phyloP scores from a whole-genome alignment of 2,797 vertebrate species.

The Ptychobarbus kaznakovi region DNA sequence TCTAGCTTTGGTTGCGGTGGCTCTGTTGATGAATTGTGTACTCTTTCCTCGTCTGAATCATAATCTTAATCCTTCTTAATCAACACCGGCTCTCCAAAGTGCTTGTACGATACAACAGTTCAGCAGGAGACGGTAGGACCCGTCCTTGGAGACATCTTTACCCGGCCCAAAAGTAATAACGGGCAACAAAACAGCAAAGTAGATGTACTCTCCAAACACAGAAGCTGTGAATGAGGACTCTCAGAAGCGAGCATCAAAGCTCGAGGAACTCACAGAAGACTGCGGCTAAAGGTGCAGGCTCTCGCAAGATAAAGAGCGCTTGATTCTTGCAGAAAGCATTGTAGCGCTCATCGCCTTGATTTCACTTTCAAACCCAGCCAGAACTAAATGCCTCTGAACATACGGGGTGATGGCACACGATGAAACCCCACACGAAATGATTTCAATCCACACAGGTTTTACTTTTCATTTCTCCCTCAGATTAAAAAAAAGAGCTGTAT shows the following conservation, averaged over 20 bases:
- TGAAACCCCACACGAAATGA: constrained; percentile 58
- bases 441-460: constrained; percentile 59
- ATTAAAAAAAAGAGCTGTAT: constrained; percentile 50
- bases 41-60: constrained; percentile 4
- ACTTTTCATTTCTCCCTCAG: constrained; percentile 56
- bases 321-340: constrained; percentile 62
- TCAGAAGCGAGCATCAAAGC: constrained; percentile 67
- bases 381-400: constrained; percentile 60
- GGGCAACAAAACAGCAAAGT: constrained; percentile 40
- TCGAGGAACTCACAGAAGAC: constrained; percentile 56
- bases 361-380: constrained; percentile 61
- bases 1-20: background rate
- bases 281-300: constrained; percentile 61
- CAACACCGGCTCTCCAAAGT: background rate
- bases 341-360: constrained; percentile 51
- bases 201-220: constrained; percentile 54
- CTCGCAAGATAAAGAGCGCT: constrained; percentile 65
- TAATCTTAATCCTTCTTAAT: constrained; percentile 23
- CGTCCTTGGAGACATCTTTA: background rate
- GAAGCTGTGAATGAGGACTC: constrained; percentile 51
- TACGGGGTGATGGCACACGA: constrained; percentile 62
- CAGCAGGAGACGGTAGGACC: background rate
- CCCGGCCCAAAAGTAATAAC: constrained; percentile 32
- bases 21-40: constrained; percentile 12
- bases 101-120: background rate